phyloP scores from a whole-genome alignment of 2,888 invertebrate species.

The Penaeus monodon region DNA sequence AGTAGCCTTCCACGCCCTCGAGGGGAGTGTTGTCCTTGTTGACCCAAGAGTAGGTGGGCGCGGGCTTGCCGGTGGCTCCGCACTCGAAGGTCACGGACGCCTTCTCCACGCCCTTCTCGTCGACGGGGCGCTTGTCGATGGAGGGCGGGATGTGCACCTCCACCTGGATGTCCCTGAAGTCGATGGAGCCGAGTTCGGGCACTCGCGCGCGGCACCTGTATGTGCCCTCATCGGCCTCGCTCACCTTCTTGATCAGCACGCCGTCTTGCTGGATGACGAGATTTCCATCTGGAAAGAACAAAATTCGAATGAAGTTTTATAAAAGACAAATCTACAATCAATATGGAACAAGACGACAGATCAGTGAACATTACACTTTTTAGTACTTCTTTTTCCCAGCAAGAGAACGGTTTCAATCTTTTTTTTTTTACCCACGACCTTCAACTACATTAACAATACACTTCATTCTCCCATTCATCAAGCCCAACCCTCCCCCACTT shows the following conservation, averaged over 20 bases:
- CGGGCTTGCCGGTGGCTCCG: conserved; percentile 85
- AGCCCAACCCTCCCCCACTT: neutral
- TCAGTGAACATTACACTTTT: no score
- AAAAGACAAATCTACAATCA: no score
- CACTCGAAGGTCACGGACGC: conserved; percentile 83
- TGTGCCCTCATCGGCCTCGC: conserved; percentile 86
- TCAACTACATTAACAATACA: no score
- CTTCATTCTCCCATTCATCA: no score
- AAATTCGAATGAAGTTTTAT: neutral
- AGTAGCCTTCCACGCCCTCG: conserved; percentile 71
- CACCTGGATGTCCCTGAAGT: conserved; percentile 82
- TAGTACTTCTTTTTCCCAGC: no score
- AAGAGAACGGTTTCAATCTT: no score
- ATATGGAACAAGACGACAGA: no score
- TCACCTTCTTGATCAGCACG: conserved; percentile 81
- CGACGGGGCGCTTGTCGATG: conserved; percentile 44
- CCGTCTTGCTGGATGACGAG: conserved; percentile 80
- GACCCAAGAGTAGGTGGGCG: conserved; percentile 87
- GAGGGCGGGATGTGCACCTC: conserved; percentile 78
- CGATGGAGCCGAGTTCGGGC: conserved; percentile 82
- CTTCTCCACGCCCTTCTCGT: conserved; percentile 82
- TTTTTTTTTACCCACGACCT: no score
- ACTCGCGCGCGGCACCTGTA: conserved; percentile 91
- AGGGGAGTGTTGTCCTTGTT: conserved; percentile 79
- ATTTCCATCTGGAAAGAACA: conserved; percentile 73